Base-by-base conservation (phyloP, 2,888 invertebrate species). In the Sipha maydis region DNA sequence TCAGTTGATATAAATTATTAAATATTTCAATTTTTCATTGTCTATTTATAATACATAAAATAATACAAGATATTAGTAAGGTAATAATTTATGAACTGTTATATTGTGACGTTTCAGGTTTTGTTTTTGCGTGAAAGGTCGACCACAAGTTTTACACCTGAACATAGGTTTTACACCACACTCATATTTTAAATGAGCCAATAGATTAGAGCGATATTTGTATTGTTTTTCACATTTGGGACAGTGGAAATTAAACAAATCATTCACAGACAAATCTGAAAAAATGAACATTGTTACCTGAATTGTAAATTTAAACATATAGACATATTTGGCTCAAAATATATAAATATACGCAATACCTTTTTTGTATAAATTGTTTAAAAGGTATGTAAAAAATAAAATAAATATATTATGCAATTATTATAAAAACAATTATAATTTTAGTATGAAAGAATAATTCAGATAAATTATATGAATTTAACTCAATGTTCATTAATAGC, bases 81-180 rank as follows among this genome's bases (percentile, higher is more conserved):
- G 25, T 38, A 83, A 83, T 48, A 71, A 71, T 67, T 69, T 82
- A 28, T 69, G 41, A 41, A 82, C 17, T n/a, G 25, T 54, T 83
- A 83, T 38, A 19, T 34, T 34, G 34, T 75, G 73, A 14, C 31
- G 91, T 89, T 92, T 91, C 61, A 93, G 91, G 91, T 93, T 93
- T 91, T 92, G 93, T 91, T 93, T 93, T 92, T 94, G 92, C 86
- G 93, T 92, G 34, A 93, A 94, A 90, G 93, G 93, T 91, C 94
- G 94, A 91, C 93, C 93, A 91, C 94, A 94, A 90, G 93, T 93
- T 73, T 93, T 93, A 90, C 94, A 95, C 90, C 93, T 93, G 91
- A 94, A 94, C 90, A 93, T 93, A 1, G 94, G 94, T 90, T 93
- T 94, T 83, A 92, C 92, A 0, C 94, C 94, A 90, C 94, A 94